A percentile compares a stretch with the other conserved stretches of the same genome.
Evolutionary conservation across 1,140 invertebrate species (phyloP).

Genomic region (Drosophila nigromelanica): DNA sequence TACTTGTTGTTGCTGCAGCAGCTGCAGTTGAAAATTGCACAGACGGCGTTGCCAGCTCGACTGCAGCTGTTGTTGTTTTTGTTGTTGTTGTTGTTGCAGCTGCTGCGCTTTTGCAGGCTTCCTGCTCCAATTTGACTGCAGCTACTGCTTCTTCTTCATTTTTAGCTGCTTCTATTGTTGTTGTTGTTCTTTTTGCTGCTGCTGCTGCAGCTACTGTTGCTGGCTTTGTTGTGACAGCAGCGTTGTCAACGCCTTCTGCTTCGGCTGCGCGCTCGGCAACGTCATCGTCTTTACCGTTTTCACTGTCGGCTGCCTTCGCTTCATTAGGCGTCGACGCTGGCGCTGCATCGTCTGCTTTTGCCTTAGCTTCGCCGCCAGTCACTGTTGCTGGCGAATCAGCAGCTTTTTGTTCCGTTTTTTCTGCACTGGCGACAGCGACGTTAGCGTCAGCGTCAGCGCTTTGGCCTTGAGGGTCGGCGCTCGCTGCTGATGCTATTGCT

Average conservation of each 20-base stretch:
- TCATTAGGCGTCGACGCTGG: conserved; percentile 23
- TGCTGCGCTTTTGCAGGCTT: conserved; percentile 25
- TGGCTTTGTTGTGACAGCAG: neutral
- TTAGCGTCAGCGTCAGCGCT: conserved; percentile 17
- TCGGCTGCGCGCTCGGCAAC: conserved; percentile 26
- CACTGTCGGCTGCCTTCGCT: conserved; percentile 14
- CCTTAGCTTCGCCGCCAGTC: neutral
- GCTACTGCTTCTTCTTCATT: conserved; percentile 7
- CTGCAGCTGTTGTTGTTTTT: conserved; percentile 10
- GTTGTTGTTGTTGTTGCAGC: conserved; percentile 13
- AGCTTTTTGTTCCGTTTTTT: conserved; percentile 7
- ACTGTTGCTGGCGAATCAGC: neutral
- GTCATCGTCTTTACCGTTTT: conserved; percentile 19
- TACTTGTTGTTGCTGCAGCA: conserved; percentile 19
- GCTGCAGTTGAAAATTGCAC: conserved; percentile 38
- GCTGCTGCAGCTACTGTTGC: neutral
- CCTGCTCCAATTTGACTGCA: conserved; percentile 48
- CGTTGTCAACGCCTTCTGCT: neutral
- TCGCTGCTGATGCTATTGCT: neutral
- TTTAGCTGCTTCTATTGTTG: conserved; percentile 6
- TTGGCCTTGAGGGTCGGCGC: conserved; percentile 27
- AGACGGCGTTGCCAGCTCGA: conserved; percentile 19
- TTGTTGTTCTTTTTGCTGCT: conserved; percentile 6
- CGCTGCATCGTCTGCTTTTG: conserved; percentile 1
- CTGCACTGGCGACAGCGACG: conserved; percentile 2